Evolutionary conservation across 2,888 invertebrate genomes (phyloP).

Genomic region (Eubasilissa splendida): DNA sequence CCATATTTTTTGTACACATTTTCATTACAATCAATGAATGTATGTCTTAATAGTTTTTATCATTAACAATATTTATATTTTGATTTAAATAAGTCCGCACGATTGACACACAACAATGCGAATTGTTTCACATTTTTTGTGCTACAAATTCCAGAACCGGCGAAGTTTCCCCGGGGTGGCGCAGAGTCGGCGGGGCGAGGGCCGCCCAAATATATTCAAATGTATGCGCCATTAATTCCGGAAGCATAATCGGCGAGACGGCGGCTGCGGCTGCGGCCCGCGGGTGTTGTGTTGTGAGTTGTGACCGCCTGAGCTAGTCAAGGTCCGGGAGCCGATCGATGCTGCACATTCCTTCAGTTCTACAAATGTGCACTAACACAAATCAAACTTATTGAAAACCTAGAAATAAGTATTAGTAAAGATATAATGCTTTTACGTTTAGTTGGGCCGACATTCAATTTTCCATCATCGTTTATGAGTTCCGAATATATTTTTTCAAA

Average conservation of each 20-base stretch:
- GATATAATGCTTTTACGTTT: too few relatives aligned
- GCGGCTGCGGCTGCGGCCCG: conserved; percentile 63
- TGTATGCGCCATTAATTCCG: conserved; percentile 76
- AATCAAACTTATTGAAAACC: too few relatives aligned
- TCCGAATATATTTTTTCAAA: too few relatives aligned
- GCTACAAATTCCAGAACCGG: conserved; percentile 9
- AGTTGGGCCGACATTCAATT: too few relatives aligned
- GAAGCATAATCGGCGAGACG: conserved; percentile 69
- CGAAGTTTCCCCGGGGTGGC: not conserved
- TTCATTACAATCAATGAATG: too few relatives aligned
- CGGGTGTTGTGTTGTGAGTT: conserved; percentile 38
- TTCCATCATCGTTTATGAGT: too few relatives aligned
- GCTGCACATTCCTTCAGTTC: conserved; percentile 23
- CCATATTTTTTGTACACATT: not conserved
- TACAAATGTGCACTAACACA: not conserved
- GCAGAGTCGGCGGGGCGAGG: conserved; percentile 53
- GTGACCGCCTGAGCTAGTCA: conserved; percentile 44
- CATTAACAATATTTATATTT: too few relatives aligned
- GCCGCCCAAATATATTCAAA: conserved; percentile 69
- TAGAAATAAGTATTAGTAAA: too few relatives aligned
- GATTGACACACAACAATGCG: too few relatives aligned
- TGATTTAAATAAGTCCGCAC: too few relatives aligned
- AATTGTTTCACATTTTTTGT: conserved; percentile 30
- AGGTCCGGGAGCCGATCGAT: conserved; percentile 47
- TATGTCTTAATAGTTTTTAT: too few relatives aligned